Evolutionary conservation across 2,797 vertebrate species (phyloP).

Genomic region (Cebuella pygmaea): DNA sequence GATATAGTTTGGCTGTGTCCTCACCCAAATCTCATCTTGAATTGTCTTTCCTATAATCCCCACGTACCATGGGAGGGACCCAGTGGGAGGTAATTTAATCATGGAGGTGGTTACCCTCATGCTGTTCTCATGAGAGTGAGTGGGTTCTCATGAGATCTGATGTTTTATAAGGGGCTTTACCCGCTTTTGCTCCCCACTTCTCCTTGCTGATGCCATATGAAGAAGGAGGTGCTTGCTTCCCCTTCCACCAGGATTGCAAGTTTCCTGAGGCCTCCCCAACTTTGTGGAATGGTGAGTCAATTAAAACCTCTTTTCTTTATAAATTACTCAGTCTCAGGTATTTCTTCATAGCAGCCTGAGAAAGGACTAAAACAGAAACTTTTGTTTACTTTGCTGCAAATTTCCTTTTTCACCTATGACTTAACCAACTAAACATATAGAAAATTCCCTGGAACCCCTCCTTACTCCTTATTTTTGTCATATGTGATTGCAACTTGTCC

Average conservation of each 20-base stretch:
- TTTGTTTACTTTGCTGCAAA: background rate
- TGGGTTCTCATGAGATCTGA: background rate
- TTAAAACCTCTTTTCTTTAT: background rate
- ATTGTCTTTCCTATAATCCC: background rate
- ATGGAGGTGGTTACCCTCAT: background rate
- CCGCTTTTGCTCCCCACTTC: background rate
- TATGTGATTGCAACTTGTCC: background rate
- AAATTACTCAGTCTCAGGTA: background rate
- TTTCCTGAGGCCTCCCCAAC: background rate
- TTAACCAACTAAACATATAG: background rate
- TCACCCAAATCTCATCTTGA: background rate
- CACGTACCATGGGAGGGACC: background rate
- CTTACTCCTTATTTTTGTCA: background rate
- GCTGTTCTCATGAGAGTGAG: background rate
- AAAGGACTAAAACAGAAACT: background rate
- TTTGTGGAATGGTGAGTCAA: background rate
- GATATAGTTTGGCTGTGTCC: background rate
- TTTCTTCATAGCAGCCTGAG: background rate
- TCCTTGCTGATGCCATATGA: background rate
- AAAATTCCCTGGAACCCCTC: background rate
- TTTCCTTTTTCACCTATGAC: background rate
- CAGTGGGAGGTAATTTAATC: background rate
- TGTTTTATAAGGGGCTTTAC: background rate
- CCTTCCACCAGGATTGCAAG: background rate
- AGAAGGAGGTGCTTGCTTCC: background rate